A percentile compares a stretch with the other conserved stretches of the same genome.
Evolutionary conservation across 2,888 invertebrate genomes (phyloP).

Genomic region (Sinelater perroti): DNA sequence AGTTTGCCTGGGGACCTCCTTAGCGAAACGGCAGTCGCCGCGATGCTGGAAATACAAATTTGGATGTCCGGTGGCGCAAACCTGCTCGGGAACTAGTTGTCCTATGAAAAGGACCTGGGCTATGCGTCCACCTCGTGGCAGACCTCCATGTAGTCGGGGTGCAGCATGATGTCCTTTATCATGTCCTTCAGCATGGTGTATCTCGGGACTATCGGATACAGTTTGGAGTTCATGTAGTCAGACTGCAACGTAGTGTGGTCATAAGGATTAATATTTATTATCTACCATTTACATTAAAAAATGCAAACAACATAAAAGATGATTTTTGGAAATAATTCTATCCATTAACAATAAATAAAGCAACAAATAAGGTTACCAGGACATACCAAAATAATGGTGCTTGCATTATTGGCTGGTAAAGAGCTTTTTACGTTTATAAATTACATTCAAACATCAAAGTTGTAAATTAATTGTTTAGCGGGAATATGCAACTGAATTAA

Average conservation of each 20-base stretch:
- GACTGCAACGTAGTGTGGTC: too few relatives aligned
- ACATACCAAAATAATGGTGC: too few relatives aligned
- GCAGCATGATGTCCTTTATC: conserved; percentile 95
- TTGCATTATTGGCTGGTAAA: too few relatives aligned
- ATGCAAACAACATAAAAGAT: too few relatives aligned
- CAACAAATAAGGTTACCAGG: too few relatives aligned
- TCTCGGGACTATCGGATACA: conserved; percentile 92
- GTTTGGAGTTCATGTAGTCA: conserved; percentile 90
- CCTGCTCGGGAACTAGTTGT: background rate
- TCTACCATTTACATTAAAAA: too few relatives aligned
- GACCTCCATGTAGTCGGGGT: conserved; percentile 97
- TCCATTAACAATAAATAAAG: too few relatives aligned
- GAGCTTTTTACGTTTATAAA: too few relatives aligned
- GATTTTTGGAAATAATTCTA: too few relatives aligned
- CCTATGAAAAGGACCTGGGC: conserved; percentile 63
- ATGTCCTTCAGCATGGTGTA: conserved; percentile 97
- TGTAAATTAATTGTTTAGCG: background rate
- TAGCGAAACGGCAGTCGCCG: background rate
- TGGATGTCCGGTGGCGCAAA: background rate
- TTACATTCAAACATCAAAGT: too few relatives aligned
- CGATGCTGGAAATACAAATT: conserved; percentile 1
- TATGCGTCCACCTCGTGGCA: conserved; percentile 88
- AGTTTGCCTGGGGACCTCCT: background rate
- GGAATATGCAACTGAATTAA: background rate
- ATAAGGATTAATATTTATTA: too few relatives aligned